phyloP scores from a whole-genome alignment of 2,797 vertebrate species.

The Tapera naevia region DNA sequence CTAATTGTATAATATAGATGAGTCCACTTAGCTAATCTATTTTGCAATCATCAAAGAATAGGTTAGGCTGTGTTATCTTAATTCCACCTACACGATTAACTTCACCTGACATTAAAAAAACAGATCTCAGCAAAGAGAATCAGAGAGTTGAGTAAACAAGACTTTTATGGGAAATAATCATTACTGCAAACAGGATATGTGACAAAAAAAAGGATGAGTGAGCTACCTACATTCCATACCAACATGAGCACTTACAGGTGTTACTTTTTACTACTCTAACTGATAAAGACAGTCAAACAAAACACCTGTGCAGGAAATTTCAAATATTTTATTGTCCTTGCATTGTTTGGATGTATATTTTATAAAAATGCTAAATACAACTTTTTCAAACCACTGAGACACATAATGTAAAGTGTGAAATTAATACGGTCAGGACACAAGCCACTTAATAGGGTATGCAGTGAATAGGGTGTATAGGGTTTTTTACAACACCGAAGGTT shows the following conservation, averaged over 20 bases:
- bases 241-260: not conserved
- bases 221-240: not conserved
- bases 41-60: not conserved
- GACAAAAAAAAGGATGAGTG: not conserved
- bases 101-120: not conserved
- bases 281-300: not conserved
- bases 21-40: not conserved
- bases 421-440: not conserved
- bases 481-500: not conserved
- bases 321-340: not conserved
- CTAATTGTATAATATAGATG: not conserved
- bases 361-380: not conserved
- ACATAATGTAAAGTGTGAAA: not conserved
- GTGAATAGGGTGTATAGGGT: not conserved
- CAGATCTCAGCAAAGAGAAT: not conserved
- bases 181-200: not conserved
- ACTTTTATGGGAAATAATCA: not conserved
- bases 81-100: not conserved
- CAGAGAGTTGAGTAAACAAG: not conserved
- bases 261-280: not conserved
- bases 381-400: not conserved
- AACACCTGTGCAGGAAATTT: not conserved
- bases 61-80: not conserved
- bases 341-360: not conserved
- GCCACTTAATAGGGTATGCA: not conserved